These are phyloP conservation scores for Trissonchulus latispiculum DNA, from an alignment of 2,888 invertebrate species.

Conservation along the genomic window DNA sequence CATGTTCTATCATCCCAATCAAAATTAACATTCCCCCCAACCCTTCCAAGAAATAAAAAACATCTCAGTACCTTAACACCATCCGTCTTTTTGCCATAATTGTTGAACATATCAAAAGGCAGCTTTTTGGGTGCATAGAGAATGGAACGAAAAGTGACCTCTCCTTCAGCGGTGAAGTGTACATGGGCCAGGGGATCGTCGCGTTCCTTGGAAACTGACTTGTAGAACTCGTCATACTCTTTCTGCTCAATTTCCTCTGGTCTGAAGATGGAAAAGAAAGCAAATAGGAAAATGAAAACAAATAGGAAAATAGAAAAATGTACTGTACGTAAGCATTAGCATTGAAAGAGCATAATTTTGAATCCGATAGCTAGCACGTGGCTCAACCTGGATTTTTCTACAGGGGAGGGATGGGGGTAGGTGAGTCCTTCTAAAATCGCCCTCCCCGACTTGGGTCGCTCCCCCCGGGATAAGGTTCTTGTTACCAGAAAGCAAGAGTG, in stretches of 20 bases:
- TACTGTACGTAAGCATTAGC: not conserved
- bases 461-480: too few species aligned
- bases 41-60: too few species aligned
- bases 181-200: slow-evolving; percentile 69
- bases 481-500: too few species aligned
- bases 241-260: slow-evolving; percentile 67
- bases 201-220: slow-evolving; percentile 77
- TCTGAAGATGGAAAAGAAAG: slow-evolving; percentile 38
- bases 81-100: slow-evolving; percentile 84
- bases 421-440: too few species aligned
- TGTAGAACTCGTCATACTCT: slow-evolving; percentile 92
- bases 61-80: slow-evolving; percentile 85
- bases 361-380: too few species aligned
- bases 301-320: not conserved
- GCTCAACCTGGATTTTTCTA: too few species aligned
- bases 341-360: not conserved
- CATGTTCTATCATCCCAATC: too few species aligned
- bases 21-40: too few species aligned
- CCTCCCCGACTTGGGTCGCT: too few species aligned
- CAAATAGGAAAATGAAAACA: not conserved
- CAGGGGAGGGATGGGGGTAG: too few species aligned
- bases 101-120: slow-evolving; percentile 85
- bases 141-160: slow-evolving; percentile 94
- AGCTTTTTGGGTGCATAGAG: slow-evolving; percentile 82
- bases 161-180: slow-evolving; percentile 97